Evolutionary conservation across 1,140 invertebrate genomes (phyloP), one percentile per base, ranked within the genome.

Genomic region (Drosophila elegans): DNA sequence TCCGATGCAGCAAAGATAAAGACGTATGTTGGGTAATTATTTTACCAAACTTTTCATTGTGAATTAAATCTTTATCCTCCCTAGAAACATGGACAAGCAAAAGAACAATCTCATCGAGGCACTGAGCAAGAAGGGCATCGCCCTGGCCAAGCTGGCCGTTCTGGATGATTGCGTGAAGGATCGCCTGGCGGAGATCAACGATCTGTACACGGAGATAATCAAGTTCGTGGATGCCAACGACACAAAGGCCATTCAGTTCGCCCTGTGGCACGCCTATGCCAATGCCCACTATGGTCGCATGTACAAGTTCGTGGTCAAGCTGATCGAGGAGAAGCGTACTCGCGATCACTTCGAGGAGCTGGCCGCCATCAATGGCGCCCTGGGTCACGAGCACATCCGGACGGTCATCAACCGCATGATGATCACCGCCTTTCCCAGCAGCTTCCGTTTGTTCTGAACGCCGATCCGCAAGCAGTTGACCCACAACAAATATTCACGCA

Each of bases 211-310:
- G 46, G 96, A 97, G 78, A 93, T 97, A 39, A 94, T 96, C 48
- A 96, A 97, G 92, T 97, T 96, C 92, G 93, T 94, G 36, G 97
- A 98, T 92, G 93, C 95, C 13, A 95, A 93, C 45, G 97, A 98
- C 93, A 89, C 93, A 13, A 97, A 97, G 94, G 94, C 95, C 6
- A 93, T 96, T 32, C 94, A 95, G 75, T 96, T 98, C 84, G 94
- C 95, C 4, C 93, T 97, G 34, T 97, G 96, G 95, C 96, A 98
- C 91, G 95, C 96, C 12, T 94, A 95, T 78, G 94, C 95, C 5
- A 93, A 96, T 78, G 93, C 94, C 74, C 96, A 98, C 54, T 97
- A 96, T 93, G 97, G 97, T 0, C 95, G 96, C 56, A 95, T 96
- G 52, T 90, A 97, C 45, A 97, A 97, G 92, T 94, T 96, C 54